Base-by-base conservation (phyloP, 2,888 invertebrate genomes). In the Pyrochroa serraticornis region DNA sequence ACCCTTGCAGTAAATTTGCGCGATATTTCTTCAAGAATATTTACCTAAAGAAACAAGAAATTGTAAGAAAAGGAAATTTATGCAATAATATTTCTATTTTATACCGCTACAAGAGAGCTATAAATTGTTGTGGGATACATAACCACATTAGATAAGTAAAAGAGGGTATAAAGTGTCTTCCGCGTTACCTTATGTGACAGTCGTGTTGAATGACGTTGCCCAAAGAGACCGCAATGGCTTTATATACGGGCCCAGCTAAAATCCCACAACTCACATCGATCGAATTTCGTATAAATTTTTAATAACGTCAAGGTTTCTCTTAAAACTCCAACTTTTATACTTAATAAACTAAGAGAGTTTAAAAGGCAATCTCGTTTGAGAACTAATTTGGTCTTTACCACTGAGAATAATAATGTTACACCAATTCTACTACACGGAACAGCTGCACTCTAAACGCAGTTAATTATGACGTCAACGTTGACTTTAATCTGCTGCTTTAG, bases 81-180 rank as follows among this genome's bases (percentile, higher is more conserved):
- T 60, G 58, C 61, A 58, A 63, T 63, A 63, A 54, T 57, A 61
- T 61, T 59, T 56, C 49, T 55, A 45, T 54, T 64, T 58, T 62
- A 62, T 58, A 51, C 53, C 49, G 43, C 54, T 48, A 41, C 65
- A 59, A 54, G 58, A 60, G 55, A 46, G 57, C 50, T 35, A 60
- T 68, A 67, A 67, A 64, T 66, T 64, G 60, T 61, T 59, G 48
- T 45, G 37, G 42, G 52, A 57, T 64, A 71, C 65, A 67, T 66
- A 66, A 66, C 65, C 64, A 50, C 58, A 61, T 65, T 64, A 61
- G 64, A 66, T 66, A 65, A 65, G 64, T 63, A 67, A 68, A 51
- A 43, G 43, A 14, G 38, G 13, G 14, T 32, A 39, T 31, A 35
- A 39, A 50, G 30, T 49, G 30, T 38, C 37, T 22, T 22, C 22